Base-by-base conservation (phyloP, 2,113 vertebrate genomes). In the Pungitius pungitius region DNA sequence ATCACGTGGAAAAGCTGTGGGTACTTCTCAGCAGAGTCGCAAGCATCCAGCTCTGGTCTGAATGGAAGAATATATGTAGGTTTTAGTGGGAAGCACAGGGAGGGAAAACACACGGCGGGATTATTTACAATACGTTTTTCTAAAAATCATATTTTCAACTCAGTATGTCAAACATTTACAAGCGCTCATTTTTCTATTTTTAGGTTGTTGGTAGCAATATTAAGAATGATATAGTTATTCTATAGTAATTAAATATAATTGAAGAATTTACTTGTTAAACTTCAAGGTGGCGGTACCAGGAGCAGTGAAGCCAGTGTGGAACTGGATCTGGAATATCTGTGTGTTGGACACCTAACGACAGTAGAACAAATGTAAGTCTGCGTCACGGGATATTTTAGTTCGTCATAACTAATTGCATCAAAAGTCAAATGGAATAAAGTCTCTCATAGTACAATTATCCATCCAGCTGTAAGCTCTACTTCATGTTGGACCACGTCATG, bases 291-390 rank as follows among this genome's bases (percentile, higher is more conserved):
- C 97, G 77, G 95, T 97, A 75, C 96, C 97, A 73, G 95, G 92
- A 66, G 95, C 88, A 85, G 99, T 97, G 87, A 99, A 99, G 86
- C 98, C 98, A 77, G 96, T 99, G 69, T 99, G 97, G 88, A 99
- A 98, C 70, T 99, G 98, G 86, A 99, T 96, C 94, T 99, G 98
- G 85, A 99, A 96, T 89, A 99, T 99, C 91, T 99, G 97, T 14
- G 96, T 99, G 92, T 98, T 99, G 83, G 96, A 96, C 91, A 98
- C 96, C 98, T 99, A 82, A 74, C 55, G 71, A 42, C 6, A 76
- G 89, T 78, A 73, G 27, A 66, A 24, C 15, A 61, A 49, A 27
- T 17, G 2, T 42, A 35, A 43, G 3, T 66, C 51, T 49, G 9
- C 22, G 26, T 3, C 20, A 56, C 40, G 17, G 37, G 52, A 51